Evolutionary conservation across 2,888 invertebrate species (phyloP).

Genomic region (Eupithecia tripunctaria): DNA sequence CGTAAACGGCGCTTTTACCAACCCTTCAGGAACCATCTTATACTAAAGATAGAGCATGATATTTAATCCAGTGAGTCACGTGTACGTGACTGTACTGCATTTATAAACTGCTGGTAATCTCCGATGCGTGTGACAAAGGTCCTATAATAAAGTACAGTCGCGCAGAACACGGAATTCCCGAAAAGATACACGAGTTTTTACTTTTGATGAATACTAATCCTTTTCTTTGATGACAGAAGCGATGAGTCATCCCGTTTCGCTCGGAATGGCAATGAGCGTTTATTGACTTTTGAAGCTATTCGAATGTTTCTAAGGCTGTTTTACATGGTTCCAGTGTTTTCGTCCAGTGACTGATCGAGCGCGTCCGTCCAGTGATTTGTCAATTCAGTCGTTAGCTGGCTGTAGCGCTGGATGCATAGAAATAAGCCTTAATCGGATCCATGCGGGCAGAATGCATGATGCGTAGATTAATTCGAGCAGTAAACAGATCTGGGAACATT

Average conservation of each 20-base stretch:
- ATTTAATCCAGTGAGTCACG: conserved; percentile 54
- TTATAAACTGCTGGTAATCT: conserved; percentile 55
- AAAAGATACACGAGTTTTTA: conserved; percentile 52
- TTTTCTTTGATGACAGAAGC: conserved; percentile 35
- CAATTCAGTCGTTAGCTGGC: conserved; percentile 5
- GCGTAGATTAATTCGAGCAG: conserved; percentile 25
- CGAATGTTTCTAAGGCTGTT: conserved; percentile 8
- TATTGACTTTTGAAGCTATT: conserved; percentile 23
- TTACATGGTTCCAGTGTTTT: conserved; percentile 7
- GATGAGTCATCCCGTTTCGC: conserved; percentile 28
- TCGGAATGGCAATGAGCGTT: conserved; percentile 37
- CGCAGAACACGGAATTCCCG: conserved; percentile 63
- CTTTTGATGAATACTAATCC: conserved; percentile 62
- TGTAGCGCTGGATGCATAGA: conserved; percentile 8
- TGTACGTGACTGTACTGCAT: conserved; percentile 73
- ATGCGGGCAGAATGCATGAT: conserved; percentile 31
- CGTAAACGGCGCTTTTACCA: conserved; percentile 39
- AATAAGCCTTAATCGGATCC: conserved; percentile 25
- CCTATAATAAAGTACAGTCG: conserved; percentile 61
- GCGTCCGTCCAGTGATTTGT: not conserved
- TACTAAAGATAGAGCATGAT: conserved; percentile 34
- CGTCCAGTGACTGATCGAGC: conserved; percentile 1
- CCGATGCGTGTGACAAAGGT: conserved; percentile 63
- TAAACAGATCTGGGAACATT: conserved; percentile 17
- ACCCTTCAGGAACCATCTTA: conserved; percentile 42